phyloP scores from a whole-genome alignment of 2,888 invertebrate genomes.

The Eilema griseolum region DNA sequence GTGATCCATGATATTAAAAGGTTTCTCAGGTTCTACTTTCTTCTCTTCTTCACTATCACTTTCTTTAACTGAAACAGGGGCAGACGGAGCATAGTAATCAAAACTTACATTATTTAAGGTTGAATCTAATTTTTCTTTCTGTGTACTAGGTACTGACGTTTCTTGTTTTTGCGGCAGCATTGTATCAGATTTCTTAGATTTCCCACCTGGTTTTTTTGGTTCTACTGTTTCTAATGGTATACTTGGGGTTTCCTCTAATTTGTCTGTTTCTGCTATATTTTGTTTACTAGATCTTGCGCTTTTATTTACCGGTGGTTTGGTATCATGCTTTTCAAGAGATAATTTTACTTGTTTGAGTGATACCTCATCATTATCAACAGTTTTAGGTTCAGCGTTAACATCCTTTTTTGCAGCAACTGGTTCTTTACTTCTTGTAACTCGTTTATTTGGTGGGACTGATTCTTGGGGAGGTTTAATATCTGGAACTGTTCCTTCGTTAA shows the following conservation, averaged over 20 bases:
- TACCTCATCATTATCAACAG: constrained; percentile 37
- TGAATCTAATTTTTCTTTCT: constrained; percentile 16
- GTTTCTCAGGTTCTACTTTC: constrained; percentile 44
- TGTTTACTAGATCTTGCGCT: constrained; percentile 21
- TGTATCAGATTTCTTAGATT: constrained; percentile 13
- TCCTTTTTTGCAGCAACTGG: constrained; percentile 33
- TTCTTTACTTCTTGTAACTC: constrained; percentile 41
- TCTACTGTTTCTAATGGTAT: constrained; percentile 3
- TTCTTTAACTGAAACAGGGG: constrained; percentile 24
- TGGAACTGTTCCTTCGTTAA: constrained; percentile 41
- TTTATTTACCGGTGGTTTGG: constrained; percentile 33
- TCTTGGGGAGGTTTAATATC: background rate
- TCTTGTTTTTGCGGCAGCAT: background rate
- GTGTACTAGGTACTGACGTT: constrained; percentile 1
- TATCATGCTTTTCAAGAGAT: constrained; percentile 49
- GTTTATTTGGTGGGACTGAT: constrained; percentile 33
- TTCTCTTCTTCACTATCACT: constrained; percentile 45
- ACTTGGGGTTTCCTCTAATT: background rate
- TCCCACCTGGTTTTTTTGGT: background rate
- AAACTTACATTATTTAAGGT: constrained; percentile 39
- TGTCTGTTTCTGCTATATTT: constrained; percentile 11
- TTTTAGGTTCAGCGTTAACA: constrained; percentile 14
- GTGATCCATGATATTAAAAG: constrained; percentile 80
- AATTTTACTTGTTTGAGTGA: constrained; percentile 55
- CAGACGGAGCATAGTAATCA: constrained; percentile 29